Percentiles rank a stretch among this genome's conserved stretches.
Evolutionary conservation across 1,140 invertebrate species (phyloP).

Genomic region (Zaprionus capensis): DNA sequence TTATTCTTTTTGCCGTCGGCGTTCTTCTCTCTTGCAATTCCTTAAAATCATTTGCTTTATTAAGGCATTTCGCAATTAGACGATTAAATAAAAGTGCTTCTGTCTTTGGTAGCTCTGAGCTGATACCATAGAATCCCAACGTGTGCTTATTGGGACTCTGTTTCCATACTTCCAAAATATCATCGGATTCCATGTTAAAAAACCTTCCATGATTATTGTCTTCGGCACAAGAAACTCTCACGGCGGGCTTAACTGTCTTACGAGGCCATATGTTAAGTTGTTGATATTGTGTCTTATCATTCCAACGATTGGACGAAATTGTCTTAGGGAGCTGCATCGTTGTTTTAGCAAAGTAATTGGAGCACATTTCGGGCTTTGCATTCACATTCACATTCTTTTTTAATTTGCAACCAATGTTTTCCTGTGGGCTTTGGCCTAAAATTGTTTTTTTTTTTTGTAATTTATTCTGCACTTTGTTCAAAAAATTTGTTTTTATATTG

Average conservation of each 20-base stretch:
- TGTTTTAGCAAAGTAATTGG: no score
- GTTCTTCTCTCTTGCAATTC: not conserved
- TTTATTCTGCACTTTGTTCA: conserved; percentile 16
- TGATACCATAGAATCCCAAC: conserved; percentile 9
- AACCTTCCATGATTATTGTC: not conserved
- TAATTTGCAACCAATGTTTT: not conserved
- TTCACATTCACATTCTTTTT: not conserved
- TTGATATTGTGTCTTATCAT: no score
- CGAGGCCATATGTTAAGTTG: not conserved
- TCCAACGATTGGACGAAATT: no score
- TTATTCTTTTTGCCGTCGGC: not conserved
- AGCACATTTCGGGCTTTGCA: not conserved
- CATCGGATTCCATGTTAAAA: conserved; percentile 8
- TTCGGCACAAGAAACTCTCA: not conserved
- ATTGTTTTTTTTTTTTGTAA: not conserved
- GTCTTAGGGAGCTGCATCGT: no score
- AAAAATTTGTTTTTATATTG: not conserved
- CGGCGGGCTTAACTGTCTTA: not conserved
- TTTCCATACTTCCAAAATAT: conserved; percentile 21
- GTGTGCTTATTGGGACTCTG: conserved; percentile 2
- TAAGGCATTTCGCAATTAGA: not conserved
- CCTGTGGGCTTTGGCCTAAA: conserved; percentile 4
- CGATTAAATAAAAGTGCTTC: conserved; percentile 11
- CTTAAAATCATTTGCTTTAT: not conserved
- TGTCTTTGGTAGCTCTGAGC: not conserved